Conservation (phyloP, 2,113 vertebrate species). For the Laticauda laticaudata region DNA sequence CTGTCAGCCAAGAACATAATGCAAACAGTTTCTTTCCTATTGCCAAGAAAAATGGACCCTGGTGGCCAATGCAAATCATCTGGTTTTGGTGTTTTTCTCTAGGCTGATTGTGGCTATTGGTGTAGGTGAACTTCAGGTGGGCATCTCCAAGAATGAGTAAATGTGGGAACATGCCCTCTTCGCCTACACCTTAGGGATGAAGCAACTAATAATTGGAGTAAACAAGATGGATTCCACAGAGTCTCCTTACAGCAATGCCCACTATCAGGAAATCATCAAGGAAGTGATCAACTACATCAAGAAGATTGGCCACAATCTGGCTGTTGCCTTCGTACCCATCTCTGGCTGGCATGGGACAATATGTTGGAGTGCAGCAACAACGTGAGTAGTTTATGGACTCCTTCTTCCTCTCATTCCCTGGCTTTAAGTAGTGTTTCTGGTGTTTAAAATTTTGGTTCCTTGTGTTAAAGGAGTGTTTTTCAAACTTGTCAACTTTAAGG, state of each 20-base stretch:
- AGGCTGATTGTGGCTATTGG: conserved; percentile 81
- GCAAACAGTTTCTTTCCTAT: background rate
- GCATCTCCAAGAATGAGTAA: conserved; percentile 84
- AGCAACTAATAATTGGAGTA: conserved; percentile 81
- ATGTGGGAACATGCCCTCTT: conserved; percentile 78
- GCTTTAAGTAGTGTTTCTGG: background rate
- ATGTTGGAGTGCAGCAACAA: conserved; percentile 85
- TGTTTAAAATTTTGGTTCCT: background rate
- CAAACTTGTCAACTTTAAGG: background rate
- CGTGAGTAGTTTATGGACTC: conserved; percentile 63
- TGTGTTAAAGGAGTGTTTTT: background rate
- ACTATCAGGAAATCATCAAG: conserved; percentile 78
- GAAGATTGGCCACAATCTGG: conserved; percentile 82
- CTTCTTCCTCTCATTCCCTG: background rate
- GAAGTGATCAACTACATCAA: conserved; percentile 85
- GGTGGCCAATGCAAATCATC: background rate
- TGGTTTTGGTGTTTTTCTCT: background rate
- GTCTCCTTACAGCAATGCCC: conserved; percentile 77
- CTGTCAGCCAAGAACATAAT: background rate
- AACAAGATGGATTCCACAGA: conserved; percentile 89
- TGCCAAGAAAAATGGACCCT: background rate
- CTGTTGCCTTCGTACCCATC: conserved; percentile 83
- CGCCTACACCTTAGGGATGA: conserved; percentile 84
- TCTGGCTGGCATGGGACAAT: conserved; percentile 89
- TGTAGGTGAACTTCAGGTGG: conserved; percentile 78